Base-by-base conservation (phyloP, 2,797 vertebrate species). In the Sebastes oblongus region DNA sequence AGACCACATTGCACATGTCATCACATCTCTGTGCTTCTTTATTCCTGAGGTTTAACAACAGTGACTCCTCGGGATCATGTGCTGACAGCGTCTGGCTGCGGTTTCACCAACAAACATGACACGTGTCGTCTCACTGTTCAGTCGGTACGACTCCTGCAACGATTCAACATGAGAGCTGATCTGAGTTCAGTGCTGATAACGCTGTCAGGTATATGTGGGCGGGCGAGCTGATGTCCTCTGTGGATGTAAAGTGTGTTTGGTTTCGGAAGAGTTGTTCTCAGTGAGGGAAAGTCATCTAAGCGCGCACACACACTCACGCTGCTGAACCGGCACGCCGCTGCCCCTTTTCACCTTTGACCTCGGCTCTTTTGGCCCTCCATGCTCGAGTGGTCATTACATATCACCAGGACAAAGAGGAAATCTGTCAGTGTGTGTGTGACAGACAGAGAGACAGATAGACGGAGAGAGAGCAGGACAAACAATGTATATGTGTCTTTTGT, bases 301-400 rank as follows among this genome's bases (percentile, higher is more conserved):
- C 64, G 72, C 3, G 3, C 60, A 79, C 4, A 27, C 36, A 25
- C n/a, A 67, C 59, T 36, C 42, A 70, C 3, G 8, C 77, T 54
- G 61, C 66, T 66, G 46, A 72, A 69, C 20, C 13, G 1, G 20
- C 27, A 58, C 12, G 7, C 11, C 30, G 27, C 59, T 39, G 60
- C 72, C 30, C 55, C 69, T 56, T 65, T 78, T 82, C 78, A 89
- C 78, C 83, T 55, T 77, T 91, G 85, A 88, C 90, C 88, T 79
- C 39, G 7, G 67, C 39, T 83, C 78, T 84, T 73, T 86, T 75
- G 73, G 42, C 29, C 77, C 68, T 73, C 62, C 54, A 76, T 78
- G 81, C 87, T 83, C 73, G 76, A 91, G 64, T 89, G 77, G 77
- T 86, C 82, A 59, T 88, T 89, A 88, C 25, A 81, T 75, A 78